Conservation (phyloP, 2,113 vertebrate species). For the Neolamprologus brichardi region DNA sequence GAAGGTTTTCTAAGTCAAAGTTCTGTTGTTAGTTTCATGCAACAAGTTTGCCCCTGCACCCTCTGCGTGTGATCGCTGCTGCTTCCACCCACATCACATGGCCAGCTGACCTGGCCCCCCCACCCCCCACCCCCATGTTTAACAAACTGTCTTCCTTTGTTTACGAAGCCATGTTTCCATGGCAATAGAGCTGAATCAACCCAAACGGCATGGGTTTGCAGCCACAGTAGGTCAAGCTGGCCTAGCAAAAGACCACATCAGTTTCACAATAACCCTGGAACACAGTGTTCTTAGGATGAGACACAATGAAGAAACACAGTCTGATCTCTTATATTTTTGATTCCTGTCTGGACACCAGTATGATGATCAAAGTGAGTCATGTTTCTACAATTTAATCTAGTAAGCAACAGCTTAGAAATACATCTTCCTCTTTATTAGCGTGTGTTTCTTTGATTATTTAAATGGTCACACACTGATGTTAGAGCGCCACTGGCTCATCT, state of each 20-base stretch:
- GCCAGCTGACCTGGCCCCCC: slow-evolving; percentile 77
- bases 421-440: not conserved
- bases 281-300: slow-evolving; percentile 68
- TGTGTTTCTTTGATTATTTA: slow-evolving; percentile 19
- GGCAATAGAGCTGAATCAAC: slow-evolving; percentile 73
- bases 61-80: not conserved
- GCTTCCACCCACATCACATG: slow-evolving; percentile 57
- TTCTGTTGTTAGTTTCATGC: not conserved
- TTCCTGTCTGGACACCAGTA: slow-evolving; percentile 5
- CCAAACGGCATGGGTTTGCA: slow-evolving; percentile 68
- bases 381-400: slow-evolving; percentile 10
- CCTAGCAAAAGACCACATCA: slow-evolving; percentile 2
- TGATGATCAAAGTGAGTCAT: not conserved
- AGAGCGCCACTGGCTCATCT: slow-evolving; percentile 1
- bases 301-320: slow-evolving; percentile 44
- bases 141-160: slow-evolving; percentile 77
- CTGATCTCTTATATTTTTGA: not conserved
- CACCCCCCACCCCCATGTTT: slow-evolving; percentile 67
- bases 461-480: not conserved
- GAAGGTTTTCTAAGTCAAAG: not conserved
- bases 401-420: slow-evolving; percentile 4
- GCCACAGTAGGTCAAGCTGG: slow-evolving; percentile 54
- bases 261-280: not conserved
- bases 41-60: not conserved
- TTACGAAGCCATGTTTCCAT: slow-evolving; percentile 42